phyloP scores from a whole-genome alignment of 2,113 vertebrate species.

The Hippocampus comes region DNA sequence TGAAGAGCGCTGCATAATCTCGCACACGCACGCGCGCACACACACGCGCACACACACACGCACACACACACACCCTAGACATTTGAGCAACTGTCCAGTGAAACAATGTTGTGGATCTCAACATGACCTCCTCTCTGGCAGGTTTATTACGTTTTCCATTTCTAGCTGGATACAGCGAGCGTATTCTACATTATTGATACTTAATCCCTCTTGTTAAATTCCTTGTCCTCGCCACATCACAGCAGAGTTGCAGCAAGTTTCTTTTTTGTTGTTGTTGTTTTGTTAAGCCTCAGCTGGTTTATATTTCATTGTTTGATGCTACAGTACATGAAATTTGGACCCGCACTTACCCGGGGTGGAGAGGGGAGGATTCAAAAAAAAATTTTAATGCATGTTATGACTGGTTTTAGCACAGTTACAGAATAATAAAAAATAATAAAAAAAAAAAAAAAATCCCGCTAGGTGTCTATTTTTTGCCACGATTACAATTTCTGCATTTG shows the following conservation, averaged over 20 bases:
- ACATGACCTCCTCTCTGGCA: constrained; percentile 18
- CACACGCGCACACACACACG: no score
- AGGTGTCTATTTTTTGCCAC: neutral
- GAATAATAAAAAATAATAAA: no score
- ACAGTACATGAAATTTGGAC: constrained; percentile 44
- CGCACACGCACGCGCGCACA: no score
- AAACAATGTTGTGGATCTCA: neutral
- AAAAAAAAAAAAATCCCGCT: neutral
- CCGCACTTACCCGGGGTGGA: neutral
- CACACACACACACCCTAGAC: neutral
- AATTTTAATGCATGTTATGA: no score
- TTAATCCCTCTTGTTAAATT: constrained; percentile 52
- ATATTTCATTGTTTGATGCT: constrained; percentile 67
- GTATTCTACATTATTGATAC: constrained; percentile 67
- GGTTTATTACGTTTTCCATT: constrained; percentile 45
- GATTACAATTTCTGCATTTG: neutral
- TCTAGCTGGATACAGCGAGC: constrained; percentile 42
- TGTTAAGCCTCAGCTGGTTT: constrained; percentile 54
- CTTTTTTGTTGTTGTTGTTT: neutral
- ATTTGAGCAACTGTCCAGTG: neutral
- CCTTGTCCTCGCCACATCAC: constrained; percentile 58
- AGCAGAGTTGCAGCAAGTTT: constrained; percentile 45
- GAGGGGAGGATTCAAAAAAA: neutral
- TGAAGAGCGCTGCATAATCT: no score
- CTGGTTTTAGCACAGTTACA: neutral